These are phyloP conservation scores for Drosophila mulleri DNA, from an alignment of 2,888 invertebrate species.

Conservation along the genomic window DNA sequence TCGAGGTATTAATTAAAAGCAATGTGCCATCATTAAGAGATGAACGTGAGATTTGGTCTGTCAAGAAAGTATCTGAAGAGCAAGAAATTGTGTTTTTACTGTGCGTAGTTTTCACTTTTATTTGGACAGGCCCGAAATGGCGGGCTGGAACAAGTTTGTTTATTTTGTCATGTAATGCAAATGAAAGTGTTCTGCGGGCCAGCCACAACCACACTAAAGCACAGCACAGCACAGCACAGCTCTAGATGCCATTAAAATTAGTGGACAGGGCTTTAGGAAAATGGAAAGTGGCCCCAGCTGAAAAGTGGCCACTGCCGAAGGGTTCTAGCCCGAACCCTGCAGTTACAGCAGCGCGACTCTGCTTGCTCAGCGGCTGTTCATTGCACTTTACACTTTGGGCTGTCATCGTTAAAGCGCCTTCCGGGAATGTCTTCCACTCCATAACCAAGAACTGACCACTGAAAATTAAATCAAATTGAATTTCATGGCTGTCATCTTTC, in stretches of 20 bases:
- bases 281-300: conserved; percentile 45
- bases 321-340: conserved; percentile 31
- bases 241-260: conserved; percentile 36
- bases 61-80: conserved; percentile 45
- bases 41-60: conserved; percentile 73
- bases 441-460: conserved; percentile 6
- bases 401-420: conserved; percentile 38
- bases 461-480: conserved; percentile 66
- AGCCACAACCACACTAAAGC: no score
- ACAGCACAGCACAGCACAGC: conserved; percentile 3
- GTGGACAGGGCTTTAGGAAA: conserved; percentile 32
- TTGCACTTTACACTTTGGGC: conserved; percentile 58
- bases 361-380: conserved; percentile 25
- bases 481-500: conserved; percentile 62
- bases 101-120: conserved; percentile 70
- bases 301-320: neutral
- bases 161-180: conserved; percentile 60
- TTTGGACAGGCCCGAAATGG: conserved; percentile 45
- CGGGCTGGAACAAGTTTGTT: conserved; percentile 56
- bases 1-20: conserved; percentile 63
- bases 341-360: neutral
- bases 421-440: conserved; percentile 49
- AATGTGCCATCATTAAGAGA: conserved; percentile 74
- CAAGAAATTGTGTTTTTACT: conserved; percentile 25
- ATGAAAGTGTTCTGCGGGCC: conserved; percentile 70